Conservation (phyloP, 2,113 vertebrate species). For the Pomatostomus ruficeps region DNA sequence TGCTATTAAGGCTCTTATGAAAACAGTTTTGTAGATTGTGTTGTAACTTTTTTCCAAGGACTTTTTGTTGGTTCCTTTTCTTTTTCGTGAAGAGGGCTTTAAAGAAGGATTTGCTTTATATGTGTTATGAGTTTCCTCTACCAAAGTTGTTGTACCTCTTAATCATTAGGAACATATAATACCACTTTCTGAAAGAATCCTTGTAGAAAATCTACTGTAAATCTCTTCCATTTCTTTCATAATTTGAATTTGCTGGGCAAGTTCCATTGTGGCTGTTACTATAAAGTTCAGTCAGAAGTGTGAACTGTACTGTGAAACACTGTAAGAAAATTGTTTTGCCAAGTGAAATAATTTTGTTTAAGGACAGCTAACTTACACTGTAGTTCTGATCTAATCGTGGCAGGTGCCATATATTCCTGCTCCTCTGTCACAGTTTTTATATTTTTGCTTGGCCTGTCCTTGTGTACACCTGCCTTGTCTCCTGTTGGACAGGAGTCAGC, state of each 20-base stretch:
- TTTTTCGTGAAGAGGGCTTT: background rate
- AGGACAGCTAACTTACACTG: background rate
- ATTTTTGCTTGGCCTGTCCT: constrained; percentile 72
- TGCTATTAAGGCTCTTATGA: background rate
- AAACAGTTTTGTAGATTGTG: background rate
- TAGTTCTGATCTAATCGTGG: constrained; percentile 23
- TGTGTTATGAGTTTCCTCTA: background rate
- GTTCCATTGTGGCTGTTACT: background rate
- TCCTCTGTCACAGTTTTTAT: constrained; percentile 63
- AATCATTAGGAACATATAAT: background rate
- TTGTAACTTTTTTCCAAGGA: background rate
- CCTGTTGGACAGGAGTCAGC: constrained; percentile 78
- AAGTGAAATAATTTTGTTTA: background rate
- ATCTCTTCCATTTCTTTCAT: background rate
- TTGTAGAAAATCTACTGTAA: background rate
- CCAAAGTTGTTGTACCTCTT: background rate
- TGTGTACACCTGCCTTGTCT: constrained; percentile 71
- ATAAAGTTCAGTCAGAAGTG: background rate
- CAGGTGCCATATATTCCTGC: constrained; percentile 42
- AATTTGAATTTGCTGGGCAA: background rate
- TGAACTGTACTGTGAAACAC: background rate
- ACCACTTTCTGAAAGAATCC: background rate
- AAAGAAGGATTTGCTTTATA: background rate
- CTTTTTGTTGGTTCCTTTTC: background rate
- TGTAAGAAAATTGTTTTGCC: background rate